Conservation (phyloP, 2,797 vertebrate genomes). For the Helostoma temminkii region DNA sequence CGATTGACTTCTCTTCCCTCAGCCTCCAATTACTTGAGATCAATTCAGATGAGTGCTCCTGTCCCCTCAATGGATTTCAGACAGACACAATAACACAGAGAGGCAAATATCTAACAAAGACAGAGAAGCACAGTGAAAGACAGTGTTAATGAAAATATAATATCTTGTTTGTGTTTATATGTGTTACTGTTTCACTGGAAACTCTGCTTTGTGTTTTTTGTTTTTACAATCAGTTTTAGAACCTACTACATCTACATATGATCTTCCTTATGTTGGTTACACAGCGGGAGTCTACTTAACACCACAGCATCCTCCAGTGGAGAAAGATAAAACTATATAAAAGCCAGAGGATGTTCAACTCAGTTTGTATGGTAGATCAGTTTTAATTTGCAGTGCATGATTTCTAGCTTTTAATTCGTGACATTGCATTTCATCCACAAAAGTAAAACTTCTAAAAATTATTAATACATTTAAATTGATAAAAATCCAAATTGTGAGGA, state of each 20-base stretch:
- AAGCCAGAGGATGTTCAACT: constrained; percentile 32
- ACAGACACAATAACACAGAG: constrained; percentile 42
- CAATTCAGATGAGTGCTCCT: constrained; percentile 80
- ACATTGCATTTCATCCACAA: constrained; percentile 40
- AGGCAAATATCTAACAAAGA: constrained; percentile 25
- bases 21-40: constrained; percentile 81
- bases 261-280: constrained; percentile 4
- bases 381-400: constrained; percentile 28
- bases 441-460: constrained; percentile 43
- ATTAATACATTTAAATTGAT: too few relatives aligned
- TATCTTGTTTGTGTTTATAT: constrained; percentile 27
- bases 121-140: neutral
- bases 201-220: constrained; percentile 35
- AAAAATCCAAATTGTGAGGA: constrained; percentile 30
- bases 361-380: constrained; percentile 14
- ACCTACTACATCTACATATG: constrained; percentile 16
- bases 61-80: constrained; percentile 57
- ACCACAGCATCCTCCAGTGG: constrained; percentile 79
- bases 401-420: constrained; percentile 23
- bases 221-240: constrained; percentile 36
- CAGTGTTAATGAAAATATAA: constrained; percentile 20
- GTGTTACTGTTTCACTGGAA: constrained; percentile 15
- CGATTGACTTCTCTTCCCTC: constrained; percentile 74
- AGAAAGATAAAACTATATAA: constrained; percentile 46
- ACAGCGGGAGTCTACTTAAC: constrained; percentile 27